Conservation (phyloP, 2,113 vertebrate genomes). For the Dasyurus viverrinus region DNA sequence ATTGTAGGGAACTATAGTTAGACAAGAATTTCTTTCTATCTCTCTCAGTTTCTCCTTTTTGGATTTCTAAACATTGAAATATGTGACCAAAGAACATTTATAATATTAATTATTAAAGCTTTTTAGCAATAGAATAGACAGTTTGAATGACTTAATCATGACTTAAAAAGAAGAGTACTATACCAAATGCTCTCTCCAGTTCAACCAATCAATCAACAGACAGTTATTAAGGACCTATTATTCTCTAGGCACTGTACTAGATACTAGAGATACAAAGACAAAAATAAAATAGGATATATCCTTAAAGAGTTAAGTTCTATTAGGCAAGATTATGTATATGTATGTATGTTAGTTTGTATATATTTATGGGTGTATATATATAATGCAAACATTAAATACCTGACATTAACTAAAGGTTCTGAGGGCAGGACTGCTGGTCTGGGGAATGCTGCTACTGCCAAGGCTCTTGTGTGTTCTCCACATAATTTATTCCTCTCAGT, state of each 20-base stretch:
- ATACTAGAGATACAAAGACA: not conserved
- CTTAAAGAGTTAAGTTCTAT: not conserved
- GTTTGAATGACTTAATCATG: not conserved
- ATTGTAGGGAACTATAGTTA: not conserved
- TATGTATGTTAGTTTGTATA: not conserved
- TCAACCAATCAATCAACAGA: not conserved
- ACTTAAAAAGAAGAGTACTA: not conserved
- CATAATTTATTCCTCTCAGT: not conserved
- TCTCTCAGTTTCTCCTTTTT: not conserved
- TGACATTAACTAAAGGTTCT: no score
- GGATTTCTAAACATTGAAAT: not conserved
- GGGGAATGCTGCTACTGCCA: not conserved
- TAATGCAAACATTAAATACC: not conserved
- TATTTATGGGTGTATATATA: not conserved
- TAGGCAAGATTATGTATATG: not conserved
- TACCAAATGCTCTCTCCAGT: not conserved
- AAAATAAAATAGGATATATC: not conserved
- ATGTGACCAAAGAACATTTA: not conserved
- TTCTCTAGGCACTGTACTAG: not conserved
- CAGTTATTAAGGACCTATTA: not conserved
- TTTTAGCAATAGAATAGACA: not conserved
- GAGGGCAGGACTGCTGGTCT: not conserved
- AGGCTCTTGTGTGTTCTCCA: not conserved
- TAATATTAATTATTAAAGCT: not conserved
- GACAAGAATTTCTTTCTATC: not conserved